These are phyloP conservation scores for Colossoma macropomum DNA, from an alignment of 2,113 vertebrate genomes.

Conservation along the genomic window DNA sequence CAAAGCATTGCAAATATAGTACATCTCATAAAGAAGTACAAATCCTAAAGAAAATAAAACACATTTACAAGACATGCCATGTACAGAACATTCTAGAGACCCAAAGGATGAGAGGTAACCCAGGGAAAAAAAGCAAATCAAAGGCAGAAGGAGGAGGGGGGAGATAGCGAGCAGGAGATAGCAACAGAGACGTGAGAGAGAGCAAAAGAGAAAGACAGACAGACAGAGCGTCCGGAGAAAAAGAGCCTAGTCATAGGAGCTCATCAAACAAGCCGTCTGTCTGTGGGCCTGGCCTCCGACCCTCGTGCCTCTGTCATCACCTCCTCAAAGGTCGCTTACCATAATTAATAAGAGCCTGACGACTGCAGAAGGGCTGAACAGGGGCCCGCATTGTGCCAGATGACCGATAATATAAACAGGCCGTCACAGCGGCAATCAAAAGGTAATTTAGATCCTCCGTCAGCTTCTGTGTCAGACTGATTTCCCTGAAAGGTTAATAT, in stretches of 20 bases:
- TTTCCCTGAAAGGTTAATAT: constrained; percentile 53
- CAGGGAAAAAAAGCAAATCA: not conserved
- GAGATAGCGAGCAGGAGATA: not conserved
- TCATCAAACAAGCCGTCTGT: constrained; percentile 60
- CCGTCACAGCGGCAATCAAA: constrained; percentile 52
- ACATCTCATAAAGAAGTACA: not conserved
- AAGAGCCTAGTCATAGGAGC: constrained; percentile 43
- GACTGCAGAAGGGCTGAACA: constrained; percentile 63
- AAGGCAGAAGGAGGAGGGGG: not conserved
- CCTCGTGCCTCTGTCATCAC: constrained; percentile 67
- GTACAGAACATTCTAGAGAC: not conserved
- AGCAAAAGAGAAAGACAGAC: constrained; percentile 17
- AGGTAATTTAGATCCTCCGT: constrained; percentile 59
- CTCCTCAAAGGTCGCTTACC: constrained; percentile 76
- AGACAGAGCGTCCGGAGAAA: constrained; percentile 38
- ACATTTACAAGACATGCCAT: not conserved
- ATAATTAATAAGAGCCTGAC: constrained; percentile 77
- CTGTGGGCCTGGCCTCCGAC: constrained; percentile 49
- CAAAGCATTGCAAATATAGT: not conserved
- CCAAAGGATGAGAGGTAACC: not conserved
- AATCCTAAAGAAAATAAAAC: constrained; percentile 16
- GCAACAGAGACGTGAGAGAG: not conserved
- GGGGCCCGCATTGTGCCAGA: constrained; percentile 56
- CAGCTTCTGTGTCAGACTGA: constrained; percentile 55
- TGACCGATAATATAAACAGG: constrained; percentile 45